These are phyloP conservation scores for Hirtodrosophila cameraria DNA, from an alignment of 2,888 invertebrate species.

Conservation along the genomic window DNA sequence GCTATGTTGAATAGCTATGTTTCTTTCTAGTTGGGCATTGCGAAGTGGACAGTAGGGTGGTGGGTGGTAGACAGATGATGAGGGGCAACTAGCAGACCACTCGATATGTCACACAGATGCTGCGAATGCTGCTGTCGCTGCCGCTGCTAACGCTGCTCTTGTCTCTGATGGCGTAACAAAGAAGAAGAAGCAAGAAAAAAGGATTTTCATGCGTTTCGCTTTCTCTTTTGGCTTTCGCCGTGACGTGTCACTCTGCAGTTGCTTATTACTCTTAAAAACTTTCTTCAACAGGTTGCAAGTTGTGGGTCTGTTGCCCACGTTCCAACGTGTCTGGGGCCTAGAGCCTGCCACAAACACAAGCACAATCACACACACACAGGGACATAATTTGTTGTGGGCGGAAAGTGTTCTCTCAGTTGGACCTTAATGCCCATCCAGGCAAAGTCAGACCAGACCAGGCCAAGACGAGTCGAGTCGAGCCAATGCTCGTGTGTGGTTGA, in stretches of 20 bases:
- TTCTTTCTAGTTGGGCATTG: background rate
- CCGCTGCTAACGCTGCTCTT: background rate
- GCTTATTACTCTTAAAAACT: conserved; percentile 56
- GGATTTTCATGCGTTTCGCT: conserved; percentile 65
- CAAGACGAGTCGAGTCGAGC: background rate
- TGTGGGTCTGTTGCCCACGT: background rate
- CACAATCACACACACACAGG: too few species aligned
- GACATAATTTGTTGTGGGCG: conserved; percentile 1
- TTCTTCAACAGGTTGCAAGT: conserved; percentile 70
- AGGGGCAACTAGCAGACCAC: conserved; percentile 1
- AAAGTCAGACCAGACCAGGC: too few species aligned
- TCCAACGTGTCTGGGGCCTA: too few species aligned
- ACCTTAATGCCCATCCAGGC: conserved; percentile 1
- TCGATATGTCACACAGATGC: conserved; percentile 1
- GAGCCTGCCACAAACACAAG: too few species aligned
- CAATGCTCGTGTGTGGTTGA: conserved; percentile 32
- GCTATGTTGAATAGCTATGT: conserved; percentile 11
- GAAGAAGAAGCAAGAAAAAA: conserved; percentile 23
- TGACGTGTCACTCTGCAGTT: conserved; percentile 35
- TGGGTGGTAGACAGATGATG: too few species aligned
- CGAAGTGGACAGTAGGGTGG: too few species aligned
- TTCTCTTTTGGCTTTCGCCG: conserved; percentile 59
- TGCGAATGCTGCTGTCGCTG: conserved; percentile 1
- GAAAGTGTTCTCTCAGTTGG: conserved; percentile 26
- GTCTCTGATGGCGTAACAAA: conserved; percentile 11